Conservation (phyloP, 2,888 invertebrate genomes). For the Apamea epomidion region DNA sequence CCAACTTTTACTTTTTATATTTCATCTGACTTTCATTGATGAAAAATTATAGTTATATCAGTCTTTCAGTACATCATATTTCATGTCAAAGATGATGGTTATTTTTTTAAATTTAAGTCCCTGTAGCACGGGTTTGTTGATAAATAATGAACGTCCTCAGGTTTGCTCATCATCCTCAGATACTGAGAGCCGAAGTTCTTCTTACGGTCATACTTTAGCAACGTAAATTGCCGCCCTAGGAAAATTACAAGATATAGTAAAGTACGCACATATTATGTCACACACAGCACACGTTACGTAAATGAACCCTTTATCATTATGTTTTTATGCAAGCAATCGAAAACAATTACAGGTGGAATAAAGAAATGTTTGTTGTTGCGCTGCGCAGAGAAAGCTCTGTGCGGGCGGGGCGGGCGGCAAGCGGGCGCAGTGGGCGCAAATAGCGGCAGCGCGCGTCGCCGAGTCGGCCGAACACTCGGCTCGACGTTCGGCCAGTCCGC, state of each 20-base stretch:
- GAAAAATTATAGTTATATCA: neutral
- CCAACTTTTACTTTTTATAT: neutral
- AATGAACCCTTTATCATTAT: conserved; percentile 9
- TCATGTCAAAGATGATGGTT: neutral
- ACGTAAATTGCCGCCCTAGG: neutral
- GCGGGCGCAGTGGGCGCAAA: conserved; percentile 86
- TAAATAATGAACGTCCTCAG: conserved; percentile 16
- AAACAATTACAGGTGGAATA: conserved; percentile 76
- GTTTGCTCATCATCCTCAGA: conserved; percentile 3
- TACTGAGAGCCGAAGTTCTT: neutral
- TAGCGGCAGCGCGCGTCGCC: conserved; percentile 86
- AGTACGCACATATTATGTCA: neutral
- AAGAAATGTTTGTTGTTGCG: conserved; percentile 82
- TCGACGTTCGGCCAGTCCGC: conserved; percentile 74
- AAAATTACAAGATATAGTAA: neutral
- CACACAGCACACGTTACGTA: neutral
- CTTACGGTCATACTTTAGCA: neutral
- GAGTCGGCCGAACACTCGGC: conserved; percentile 74
- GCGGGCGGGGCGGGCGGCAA: conserved; percentile 81
- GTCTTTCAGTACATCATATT: neutral
- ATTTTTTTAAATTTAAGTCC: neutral
- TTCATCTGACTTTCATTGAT: neutral
- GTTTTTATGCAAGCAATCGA: conserved; percentile 46
- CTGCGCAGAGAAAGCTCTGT: conserved; percentile 88
- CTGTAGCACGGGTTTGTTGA: neutral